Evolutionary conservation across 2,113 vertebrate species (phyloP).

Genomic region (Hyla sarda): DNA sequence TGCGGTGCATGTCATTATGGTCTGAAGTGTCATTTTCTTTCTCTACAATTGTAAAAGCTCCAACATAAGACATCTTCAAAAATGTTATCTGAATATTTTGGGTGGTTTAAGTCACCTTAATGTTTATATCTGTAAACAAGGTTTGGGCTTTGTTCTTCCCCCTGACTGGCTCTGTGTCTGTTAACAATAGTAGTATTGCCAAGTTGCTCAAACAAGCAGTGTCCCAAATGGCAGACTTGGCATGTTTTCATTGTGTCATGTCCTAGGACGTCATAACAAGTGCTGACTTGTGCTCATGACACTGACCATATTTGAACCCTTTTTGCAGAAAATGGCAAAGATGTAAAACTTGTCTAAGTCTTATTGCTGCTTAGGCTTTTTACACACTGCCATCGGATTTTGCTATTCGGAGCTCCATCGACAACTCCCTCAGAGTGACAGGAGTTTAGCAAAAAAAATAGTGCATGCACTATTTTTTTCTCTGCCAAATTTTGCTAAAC

Average conservation of each 20-base stretch:
- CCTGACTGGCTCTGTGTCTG: not conserved
- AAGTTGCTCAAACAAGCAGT: not conserved
- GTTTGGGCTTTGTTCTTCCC: not conserved
- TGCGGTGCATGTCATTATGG: not conserved
- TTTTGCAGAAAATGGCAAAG: not conserved
- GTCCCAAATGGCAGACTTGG: slow-evolving; percentile 3
- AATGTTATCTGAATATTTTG: not conserved
- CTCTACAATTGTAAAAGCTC: not conserved
- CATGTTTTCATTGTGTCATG: slow-evolving; percentile 3
- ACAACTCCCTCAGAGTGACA: too few species aligned
- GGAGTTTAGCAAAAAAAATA: too few species aligned
- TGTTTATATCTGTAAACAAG: not conserved
- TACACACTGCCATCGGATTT: too few species aligned
- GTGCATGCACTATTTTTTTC: too few species aligned
- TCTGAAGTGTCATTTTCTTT: not conserved
- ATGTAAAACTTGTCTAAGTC: too few species aligned
- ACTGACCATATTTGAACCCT: not conserved
- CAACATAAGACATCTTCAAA: not conserved
- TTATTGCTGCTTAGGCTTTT: too few species aligned
- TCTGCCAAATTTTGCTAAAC: too few species aligned
- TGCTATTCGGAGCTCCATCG: too few species aligned
- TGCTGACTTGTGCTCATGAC: not conserved
- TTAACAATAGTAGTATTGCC: slow-evolving; percentile 1
- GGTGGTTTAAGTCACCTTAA: too few species aligned
- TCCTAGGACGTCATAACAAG: not conserved